phyloP scores from a whole-genome alignment of 2,888 invertebrate species.

The Ophioninae sp. region DNA sequence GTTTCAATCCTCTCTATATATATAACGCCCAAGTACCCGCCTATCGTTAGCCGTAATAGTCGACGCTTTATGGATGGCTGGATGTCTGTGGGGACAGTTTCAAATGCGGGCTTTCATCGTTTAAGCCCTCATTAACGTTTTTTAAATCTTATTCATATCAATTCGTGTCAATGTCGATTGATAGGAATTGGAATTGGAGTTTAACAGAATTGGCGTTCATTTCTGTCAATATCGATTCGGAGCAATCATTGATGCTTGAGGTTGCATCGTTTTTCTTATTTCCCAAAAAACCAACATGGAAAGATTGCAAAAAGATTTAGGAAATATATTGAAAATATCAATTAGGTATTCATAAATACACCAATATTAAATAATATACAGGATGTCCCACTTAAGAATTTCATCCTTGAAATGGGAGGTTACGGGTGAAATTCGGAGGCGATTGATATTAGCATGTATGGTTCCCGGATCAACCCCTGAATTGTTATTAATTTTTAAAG shows the following conservation, averaged over 20 bases:
- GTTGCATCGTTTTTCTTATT: not conserved
- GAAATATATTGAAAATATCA: no score
- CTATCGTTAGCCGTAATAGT: not conserved
- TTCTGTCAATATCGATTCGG: not conserved
- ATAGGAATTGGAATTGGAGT: no score
- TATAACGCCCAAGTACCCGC: not conserved
- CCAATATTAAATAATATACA: no score
- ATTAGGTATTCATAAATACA: no score
- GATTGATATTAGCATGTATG: no score
- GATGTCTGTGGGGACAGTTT: not conserved
- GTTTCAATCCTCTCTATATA: not conserved
- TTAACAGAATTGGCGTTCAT: not conserved
- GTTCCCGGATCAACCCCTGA: no score
- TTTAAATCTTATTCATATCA: not conserved
- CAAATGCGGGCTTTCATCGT: not conserved
- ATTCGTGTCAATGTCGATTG: not conserved
- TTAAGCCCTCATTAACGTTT: not conserved
- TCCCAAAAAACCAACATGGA: not conserved
- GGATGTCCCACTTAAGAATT: no score
- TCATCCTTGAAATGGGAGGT: no score
- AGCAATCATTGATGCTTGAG: not conserved
- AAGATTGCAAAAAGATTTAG: no score
- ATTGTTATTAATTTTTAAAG: no score
- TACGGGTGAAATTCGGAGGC: no score
- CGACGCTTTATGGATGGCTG: not conserved